These are phyloP conservation scores for Pangasius macronema DNA, from an alignment of 2,797 vertebrate species.

Conservation along the genomic window DNA sequence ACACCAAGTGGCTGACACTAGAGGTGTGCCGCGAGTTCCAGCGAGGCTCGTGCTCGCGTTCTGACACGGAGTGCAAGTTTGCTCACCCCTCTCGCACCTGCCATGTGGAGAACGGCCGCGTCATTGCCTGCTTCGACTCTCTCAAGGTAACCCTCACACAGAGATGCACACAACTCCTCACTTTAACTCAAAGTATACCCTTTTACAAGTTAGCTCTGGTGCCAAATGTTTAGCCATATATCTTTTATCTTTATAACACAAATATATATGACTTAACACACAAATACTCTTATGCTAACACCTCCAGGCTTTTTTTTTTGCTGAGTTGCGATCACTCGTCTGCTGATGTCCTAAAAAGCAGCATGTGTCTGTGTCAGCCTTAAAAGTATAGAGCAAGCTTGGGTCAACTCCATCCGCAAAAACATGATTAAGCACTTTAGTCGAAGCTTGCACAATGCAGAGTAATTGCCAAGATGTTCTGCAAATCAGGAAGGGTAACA, in stretches of 20 bases:
- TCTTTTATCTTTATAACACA: background rate
- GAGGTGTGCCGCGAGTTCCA: slow-evolving; percentile 99
- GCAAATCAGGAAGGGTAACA: background rate
- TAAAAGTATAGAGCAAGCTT: slow-evolving; percentile 38
- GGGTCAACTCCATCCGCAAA: slow-evolving; percentile 28
- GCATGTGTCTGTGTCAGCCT: slow-evolving; percentile 42
- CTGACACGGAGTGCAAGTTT: slow-evolving; percentile 96
- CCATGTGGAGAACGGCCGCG: slow-evolving; percentile 98
- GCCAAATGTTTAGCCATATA: background rate
- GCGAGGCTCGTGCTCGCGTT: slow-evolving; percentile 94
- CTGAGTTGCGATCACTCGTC: slow-evolving; percentile 47
- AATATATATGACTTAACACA: background rate
- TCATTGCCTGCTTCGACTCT: slow-evolving; percentile 98
- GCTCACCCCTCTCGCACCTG: slow-evolving; percentile 95
- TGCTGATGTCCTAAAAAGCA: slow-evolving; percentile 52
- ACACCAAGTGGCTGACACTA: slow-evolving; percentile 98
- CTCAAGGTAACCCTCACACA: slow-evolving; percentile 86
- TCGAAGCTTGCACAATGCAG: background rate
- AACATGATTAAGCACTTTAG: slow-evolving; percentile 25
- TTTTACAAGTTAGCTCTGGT: background rate
- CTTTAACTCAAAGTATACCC: background rate
- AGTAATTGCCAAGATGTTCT: background rate
- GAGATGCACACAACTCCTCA: slow-evolving; percentile 20
- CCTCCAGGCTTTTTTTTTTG: slow-evolving; percentile 49
- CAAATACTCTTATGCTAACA: background rate